phyloP scores from a whole-genome alignment of 2,888 invertebrate genomes.

The Plebejus anna region DNA sequence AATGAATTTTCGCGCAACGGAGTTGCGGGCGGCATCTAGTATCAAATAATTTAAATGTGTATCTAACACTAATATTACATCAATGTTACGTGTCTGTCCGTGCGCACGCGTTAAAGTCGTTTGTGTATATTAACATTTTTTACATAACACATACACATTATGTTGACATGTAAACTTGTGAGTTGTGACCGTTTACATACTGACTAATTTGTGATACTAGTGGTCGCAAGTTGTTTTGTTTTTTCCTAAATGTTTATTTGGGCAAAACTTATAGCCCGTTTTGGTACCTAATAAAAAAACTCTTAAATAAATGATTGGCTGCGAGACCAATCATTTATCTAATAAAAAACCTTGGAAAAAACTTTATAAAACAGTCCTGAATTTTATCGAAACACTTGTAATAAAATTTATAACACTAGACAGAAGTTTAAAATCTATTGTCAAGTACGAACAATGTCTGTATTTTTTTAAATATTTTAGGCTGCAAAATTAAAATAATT shows the following conservation, averaged over 20 bases:
- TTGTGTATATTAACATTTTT: conserved; percentile 13
- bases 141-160: conserved; percentile 11
- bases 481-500: too few relatives aligned
- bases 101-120: conserved; percentile 25
- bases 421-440: too few relatives aligned
- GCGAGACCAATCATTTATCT: too few relatives aligned
- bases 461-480: too few relatives aligned
- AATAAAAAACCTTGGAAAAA: neutral
- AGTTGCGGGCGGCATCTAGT: too few relatives aligned
- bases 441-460: too few relatives aligned
- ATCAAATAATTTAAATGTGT: neutral
- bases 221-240: neutral
- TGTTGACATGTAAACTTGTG: neutral
- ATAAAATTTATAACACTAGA: too few relatives aligned
- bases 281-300: neutral
- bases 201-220: neutral
- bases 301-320: too few relatives aligned
- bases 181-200: neutral
- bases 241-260: too few relatives aligned
- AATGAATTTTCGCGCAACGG: too few relatives aligned
- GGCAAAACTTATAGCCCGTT: neutral
- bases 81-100: neutral
- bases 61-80: neutral
- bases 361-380: neutral
- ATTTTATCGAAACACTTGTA: too few relatives aligned